These are phyloP conservation scores for Bilobella aurantiaca DNA, from an alignment of 1,140 invertebrate species.

Conservation along the genomic window DNA sequence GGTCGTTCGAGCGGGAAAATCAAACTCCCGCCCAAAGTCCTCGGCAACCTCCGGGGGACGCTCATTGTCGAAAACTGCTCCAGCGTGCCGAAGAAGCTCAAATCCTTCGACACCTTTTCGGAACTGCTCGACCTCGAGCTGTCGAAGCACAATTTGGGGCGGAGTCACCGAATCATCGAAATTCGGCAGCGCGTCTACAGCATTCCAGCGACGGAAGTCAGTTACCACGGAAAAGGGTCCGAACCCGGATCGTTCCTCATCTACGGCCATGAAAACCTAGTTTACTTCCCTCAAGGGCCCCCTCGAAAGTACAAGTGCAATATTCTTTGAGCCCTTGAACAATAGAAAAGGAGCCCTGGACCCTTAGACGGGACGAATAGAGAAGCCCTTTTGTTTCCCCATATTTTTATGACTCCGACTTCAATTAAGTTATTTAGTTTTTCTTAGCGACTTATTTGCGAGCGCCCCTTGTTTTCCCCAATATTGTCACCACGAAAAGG, in stretches of 20 bases:
- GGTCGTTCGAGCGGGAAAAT: neutral
- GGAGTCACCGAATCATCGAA: neutral
- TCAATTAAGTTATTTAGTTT: no score
- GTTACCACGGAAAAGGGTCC: neutral
- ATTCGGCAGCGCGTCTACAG: conserved; percentile 3
- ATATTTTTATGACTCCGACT: no score
- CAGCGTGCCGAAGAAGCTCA: neutral
- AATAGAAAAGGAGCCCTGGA: neutral
- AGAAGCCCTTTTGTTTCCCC: neutral
- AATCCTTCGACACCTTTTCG: neutral
- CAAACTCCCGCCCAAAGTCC: neutral
- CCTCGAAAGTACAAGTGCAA: conserved; percentile 6
- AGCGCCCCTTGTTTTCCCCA: no score
- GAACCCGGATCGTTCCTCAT: neutral
- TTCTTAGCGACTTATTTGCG: no score
- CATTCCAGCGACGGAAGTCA: neutral
- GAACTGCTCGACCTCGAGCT: neutral
- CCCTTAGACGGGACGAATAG: neutral
- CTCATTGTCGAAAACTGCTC: neutral
- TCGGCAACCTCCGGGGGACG: neutral
- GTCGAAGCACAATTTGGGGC: neutral
- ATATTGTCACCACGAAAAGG: no score
- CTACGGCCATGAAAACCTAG: neutral
- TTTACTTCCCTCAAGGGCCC: conserved; percentile 1
- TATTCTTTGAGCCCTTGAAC: neutral